phyloP scores from a whole-genome alignment of 2,113 vertebrate genomes.

The Carettochelys insculpta region DNA sequence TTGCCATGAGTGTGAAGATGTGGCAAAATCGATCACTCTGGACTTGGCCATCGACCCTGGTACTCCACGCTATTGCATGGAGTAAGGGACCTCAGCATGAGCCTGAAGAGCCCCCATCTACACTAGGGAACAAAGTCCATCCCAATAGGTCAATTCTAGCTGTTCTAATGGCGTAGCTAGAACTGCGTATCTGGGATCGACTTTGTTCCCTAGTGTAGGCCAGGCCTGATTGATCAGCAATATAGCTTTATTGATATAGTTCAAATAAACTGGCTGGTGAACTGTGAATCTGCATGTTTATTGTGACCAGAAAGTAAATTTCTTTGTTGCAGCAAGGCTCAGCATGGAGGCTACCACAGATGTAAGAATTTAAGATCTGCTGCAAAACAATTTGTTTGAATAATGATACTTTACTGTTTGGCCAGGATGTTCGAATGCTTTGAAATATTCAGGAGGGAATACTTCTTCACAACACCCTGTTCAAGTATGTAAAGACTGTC shows the following conservation, averaged over 20 bases:
- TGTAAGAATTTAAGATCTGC: background rate
- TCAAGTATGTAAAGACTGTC: background rate
- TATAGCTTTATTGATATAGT: background rate
- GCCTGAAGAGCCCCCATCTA: too few species aligned
- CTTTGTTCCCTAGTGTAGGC: too few species aligned
- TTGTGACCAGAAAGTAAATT: conserved; percentile 18
- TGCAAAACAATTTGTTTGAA: conserved; percentile 38
- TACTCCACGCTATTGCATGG: too few species aligned
- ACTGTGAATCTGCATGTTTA: conserved; percentile 4
- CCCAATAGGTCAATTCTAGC: too few species aligned
- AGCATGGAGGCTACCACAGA: background rate
- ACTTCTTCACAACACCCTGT: conserved; percentile 5
- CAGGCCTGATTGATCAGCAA: background rate
- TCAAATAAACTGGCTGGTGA: background rate
- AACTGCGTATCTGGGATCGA: too few species aligned
- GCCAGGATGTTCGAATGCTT: background rate
- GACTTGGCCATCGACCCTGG: too few species aligned
- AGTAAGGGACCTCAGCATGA: too few species aligned
- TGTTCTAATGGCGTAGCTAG: too few species aligned
- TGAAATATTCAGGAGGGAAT: background rate
- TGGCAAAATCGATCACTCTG: too few species aligned
- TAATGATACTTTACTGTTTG: conserved; percentile 22
- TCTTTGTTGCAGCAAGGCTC: conserved; percentile 4
- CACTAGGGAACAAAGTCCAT: too few species aligned
- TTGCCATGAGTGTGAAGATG: too few species aligned